Evolutionary conservation across 2,888 invertebrate genomes (phyloP).

Genomic region (Tetramorium bicarinatum): DNA sequence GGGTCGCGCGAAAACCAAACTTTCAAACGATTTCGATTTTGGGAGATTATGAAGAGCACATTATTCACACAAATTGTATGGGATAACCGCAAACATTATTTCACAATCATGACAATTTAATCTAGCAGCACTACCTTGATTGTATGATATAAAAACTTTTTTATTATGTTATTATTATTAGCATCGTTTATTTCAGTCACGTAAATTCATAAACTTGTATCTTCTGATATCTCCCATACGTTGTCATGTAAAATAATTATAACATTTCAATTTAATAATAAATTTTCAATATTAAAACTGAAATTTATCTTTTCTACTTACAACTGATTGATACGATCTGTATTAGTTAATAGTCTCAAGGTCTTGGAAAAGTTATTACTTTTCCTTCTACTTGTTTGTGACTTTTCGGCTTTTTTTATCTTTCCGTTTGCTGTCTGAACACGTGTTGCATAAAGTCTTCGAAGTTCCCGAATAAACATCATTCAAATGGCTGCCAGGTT

Average conservation of each 20-base stretch:
- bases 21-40: conserved; percentile 36
- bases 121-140: neutral
- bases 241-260: neutral
- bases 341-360: neutral
- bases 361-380: neutral
- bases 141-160: neutral
- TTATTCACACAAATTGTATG: conserved; percentile 19
- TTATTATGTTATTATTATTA: neutral
- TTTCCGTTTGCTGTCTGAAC: conserved; percentile 32
- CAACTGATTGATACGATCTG: neutral
- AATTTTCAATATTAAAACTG: neutral
- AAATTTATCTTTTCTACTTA: neutral
- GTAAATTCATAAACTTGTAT: neutral
- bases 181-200: neutral
- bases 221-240: neutral
- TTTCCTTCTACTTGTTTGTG: neutral
- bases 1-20: conserved; percentile 30
- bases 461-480: conserved; percentile 59
- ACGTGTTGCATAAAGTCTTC: conserved; percentile 65
- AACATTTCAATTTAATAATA: neutral
- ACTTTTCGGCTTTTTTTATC: conserved; percentile 26
- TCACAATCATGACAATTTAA: neutral
- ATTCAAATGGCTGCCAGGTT: conserved; percentile 63
- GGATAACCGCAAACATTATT: neutral
- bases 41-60: conserved; percentile 33